Base-by-base conservation (phyloP, 2,113 vertebrate species). In the Grammomys dolichurus region DNA sequence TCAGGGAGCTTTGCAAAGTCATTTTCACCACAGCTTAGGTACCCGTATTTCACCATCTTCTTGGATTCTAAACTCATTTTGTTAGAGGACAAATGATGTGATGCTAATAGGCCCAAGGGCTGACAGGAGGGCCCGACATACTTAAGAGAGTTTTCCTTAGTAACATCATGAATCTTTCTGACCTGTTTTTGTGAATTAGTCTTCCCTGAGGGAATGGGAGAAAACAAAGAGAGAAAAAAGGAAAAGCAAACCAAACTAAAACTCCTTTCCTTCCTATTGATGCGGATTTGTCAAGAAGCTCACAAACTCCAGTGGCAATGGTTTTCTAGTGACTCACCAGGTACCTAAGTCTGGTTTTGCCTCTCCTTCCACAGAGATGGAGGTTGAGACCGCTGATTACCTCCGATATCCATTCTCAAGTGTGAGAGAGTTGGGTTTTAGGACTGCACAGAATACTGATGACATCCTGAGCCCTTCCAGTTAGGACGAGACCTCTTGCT, bases 31-130 rank as follows among this genome's bases (percentile, higher is more conserved):
- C 70, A n/a, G 76, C 7, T 46, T 88, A 40, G 2, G 8, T 8
- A 54, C 14, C 14, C 19, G 20, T 46, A 76, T 46, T 73, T 90
- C 26, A 76, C 56, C 48, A 54, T 88, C 58, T n/a, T 26, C 70
- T 81, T 81, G 48, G n/a, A 90, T 94, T 88, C 33, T 90, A 63
- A 82, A 58, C 26, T 51, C 40, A 36, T 75, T 75, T n/a, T 69
- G 48, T 40, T 88, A 58, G 33, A 76, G 76, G 24, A 6, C n/a
- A 91, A 85, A 51, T 9, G 16, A 19, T 43, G 19, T 43, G 26
- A 67, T 93, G 17, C 9, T 19, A 54, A 72, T 11, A 77, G 67
- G 65, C 82, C 26, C 73, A 60, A 26, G 48, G 82, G 67, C 33
- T 58, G 0, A 72, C 26, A 51, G 43, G 48, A 85, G 86, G 58